phyloP scores from a whole-genome alignment of 2,888 invertebrate genomes.

The Drosophila meridiana region DNA sequence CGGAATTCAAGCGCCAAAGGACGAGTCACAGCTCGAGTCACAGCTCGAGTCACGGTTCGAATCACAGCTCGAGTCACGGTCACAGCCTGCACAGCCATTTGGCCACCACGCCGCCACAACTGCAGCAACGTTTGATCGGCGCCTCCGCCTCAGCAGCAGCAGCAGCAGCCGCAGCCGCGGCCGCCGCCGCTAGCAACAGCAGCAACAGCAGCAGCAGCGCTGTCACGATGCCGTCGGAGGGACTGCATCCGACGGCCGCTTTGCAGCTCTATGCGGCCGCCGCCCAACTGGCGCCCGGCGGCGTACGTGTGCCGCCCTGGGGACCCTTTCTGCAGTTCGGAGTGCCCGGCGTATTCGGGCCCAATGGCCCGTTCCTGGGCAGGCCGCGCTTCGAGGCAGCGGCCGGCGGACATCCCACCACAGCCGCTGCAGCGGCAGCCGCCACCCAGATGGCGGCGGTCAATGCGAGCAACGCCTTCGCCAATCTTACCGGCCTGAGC shows the following conservation, averaged over 20 bases:
- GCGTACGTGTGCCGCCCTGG: slow-evolving; percentile 84
- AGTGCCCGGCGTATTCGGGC: slow-evolving; percentile 83
- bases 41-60: slow-evolving; percentile 25
- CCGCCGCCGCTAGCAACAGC: slow-evolving; percentile 19
- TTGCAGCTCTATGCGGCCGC: slow-evolving; percentile 83
- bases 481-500: slow-evolving; percentile 83
- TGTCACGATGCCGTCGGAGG: slow-evolving; percentile 80
- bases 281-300: slow-evolving; percentile 83
- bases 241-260: slow-evolving; percentile 83
- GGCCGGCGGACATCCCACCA: slow-evolving; percentile 70
- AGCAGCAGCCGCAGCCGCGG: slow-evolving; percentile 9
- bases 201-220: slow-evolving; percentile 25
- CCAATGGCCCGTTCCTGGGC: slow-evolving; percentile 81
- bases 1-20: slow-evolving; percentile 42
- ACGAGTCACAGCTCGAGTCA: slow-evolving; percentile 40
- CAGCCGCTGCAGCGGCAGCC: slow-evolving; percentile 82
- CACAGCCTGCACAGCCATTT: slow-evolving; percentile 38
- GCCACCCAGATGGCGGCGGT: slow-evolving; percentile 82
- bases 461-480: slow-evolving; percentile 83
- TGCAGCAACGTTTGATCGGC: slow-evolving; percentile 48
- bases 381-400: slow-evolving; percentile 81
- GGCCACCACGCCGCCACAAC: slow-evolving; percentile 50
- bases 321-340: slow-evolving; percentile 83
- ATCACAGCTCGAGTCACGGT: slow-evolving; percentile 24
- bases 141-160: slow-evolving; percentile 22